These are phyloP conservation scores for Sebastes trivittatus DNA, from an alignment of 2,797 vertebrate genomes.

Conservation along the genomic window DNA sequence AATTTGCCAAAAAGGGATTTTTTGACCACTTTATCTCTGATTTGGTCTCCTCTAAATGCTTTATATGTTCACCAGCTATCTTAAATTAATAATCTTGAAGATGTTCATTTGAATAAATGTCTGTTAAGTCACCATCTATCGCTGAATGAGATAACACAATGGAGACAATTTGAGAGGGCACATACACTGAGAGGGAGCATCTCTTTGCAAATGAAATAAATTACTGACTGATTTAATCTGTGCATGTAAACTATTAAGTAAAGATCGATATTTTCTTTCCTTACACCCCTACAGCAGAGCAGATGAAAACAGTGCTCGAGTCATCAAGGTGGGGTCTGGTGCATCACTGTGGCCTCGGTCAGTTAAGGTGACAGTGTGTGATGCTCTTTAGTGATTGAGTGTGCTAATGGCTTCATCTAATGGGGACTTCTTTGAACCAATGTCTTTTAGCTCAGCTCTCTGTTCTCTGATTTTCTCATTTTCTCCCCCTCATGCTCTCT, in stretches of 20 bases:
- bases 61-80: not conserved
- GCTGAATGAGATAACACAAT: not conserved
- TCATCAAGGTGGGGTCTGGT: not conserved
- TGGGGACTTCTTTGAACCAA: not conserved
- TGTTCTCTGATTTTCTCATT: conserved; percentile 11
- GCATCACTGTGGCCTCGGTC: conserved; percentile 1
- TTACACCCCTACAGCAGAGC: too few species aligned
- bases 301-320: not conserved
- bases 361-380: conserved; percentile 8
- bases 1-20: not conserved
- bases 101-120: not conserved
- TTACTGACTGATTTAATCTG: too few species aligned
- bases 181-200: too few species aligned
- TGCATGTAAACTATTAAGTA: too few species aligned
- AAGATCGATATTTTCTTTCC: too few species aligned
- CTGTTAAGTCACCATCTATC: not conserved
- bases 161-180: not conserved
- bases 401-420: conserved; percentile 11
- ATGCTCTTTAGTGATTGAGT: conserved; percentile 3
- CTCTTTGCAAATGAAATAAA: too few species aligned
- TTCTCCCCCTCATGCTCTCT: not conserved
- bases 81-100: not conserved
- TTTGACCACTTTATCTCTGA: not conserved
- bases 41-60: not conserved
- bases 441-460: not conserved